A percentile compares a stretch with the other conserved stretches of the same genome.
Conservation (phyloP, 2,797 vertebrate genomes). For the Notolabrus celidotus region DNA sequence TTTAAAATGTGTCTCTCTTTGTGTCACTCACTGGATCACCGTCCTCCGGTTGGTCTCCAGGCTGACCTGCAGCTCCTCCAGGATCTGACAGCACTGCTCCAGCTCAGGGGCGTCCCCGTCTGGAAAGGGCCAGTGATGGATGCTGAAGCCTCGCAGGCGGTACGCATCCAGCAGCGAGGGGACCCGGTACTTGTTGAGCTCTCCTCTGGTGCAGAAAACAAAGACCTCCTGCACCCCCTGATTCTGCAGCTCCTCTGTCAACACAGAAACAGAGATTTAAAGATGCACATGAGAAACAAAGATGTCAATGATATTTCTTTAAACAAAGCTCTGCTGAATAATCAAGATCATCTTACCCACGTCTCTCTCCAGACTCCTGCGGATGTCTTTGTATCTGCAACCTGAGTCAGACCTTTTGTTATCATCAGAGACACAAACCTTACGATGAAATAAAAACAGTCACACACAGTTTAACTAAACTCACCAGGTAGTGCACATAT, state of each 20-base stretch:
- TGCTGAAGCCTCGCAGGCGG: constrained; percentile 81
- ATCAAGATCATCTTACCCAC: constrained; percentile 81
- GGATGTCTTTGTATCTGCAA: constrained; percentile 91
- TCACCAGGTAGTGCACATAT: constrained; percentile 92
- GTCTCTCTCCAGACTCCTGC: constrained; percentile 91
- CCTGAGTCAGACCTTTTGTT: constrained; percentile 76
- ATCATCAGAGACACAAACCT: background rate
- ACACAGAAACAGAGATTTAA: background rate
- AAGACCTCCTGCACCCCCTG: constrained; percentile 90
- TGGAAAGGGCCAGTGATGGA: constrained; percentile 90
- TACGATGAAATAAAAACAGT: background rate
- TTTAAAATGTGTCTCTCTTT: too few relatives aligned
- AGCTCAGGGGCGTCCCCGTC: constrained; percentile 88
- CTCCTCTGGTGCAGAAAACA: constrained; percentile 92
- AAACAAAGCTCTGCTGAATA: background rate
- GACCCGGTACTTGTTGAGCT: constrained; percentile 90
- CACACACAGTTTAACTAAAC: background rate
- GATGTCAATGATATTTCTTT: too few relatives aligned
- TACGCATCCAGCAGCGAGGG: constrained; percentile 90
- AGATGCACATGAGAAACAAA: background rate
- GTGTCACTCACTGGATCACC: constrained; percentile 87
- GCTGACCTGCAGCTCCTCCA: constrained; percentile 86
- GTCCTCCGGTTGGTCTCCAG: constrained; percentile 86
- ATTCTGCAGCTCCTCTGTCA: constrained; percentile 89
- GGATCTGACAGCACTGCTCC: constrained; percentile 87